Conservation (phyloP, 2,113 vertebrate genomes). For the Rhea americana region DNA sequence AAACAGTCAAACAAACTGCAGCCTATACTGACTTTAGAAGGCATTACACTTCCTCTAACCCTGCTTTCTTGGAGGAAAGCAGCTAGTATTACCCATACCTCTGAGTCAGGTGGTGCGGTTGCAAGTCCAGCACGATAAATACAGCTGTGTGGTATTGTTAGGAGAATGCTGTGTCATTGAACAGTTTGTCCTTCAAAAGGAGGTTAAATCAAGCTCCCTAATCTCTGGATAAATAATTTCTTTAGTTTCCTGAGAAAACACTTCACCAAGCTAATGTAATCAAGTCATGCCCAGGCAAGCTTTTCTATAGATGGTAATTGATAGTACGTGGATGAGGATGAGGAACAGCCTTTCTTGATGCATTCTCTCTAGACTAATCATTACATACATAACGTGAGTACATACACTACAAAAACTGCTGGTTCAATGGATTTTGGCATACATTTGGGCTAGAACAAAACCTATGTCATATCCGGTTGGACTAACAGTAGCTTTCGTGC, state of each 20-base stretch:
- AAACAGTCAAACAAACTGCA: neutral
- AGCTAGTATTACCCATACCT: accelerated
- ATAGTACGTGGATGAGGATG: neutral
- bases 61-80: neutral
- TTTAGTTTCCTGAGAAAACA: conserved; percentile 52
- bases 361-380: conserved; percentile 39
- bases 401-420: neutral
- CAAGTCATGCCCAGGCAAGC: conserved; percentile 21
- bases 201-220: conserved; percentile 28
- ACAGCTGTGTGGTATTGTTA: neutral
- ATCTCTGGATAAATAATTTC: conserved; percentile 52
- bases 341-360: neutral
- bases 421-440: conserved; percentile 28
- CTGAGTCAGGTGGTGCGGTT: neutral
- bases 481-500: neutral
- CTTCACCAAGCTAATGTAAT: neutral
- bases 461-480: neutral
- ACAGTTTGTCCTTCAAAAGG: conserved; percentile 9
- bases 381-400: neutral
- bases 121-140: neutral
- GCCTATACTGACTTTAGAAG: neutral
- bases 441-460: conserved; percentile 12
- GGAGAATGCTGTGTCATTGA: neutral
- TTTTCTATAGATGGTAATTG: conserved; percentile 36
- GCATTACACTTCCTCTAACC: neutral